Percentiles rank a stretch among this genome's conserved stretches.
These are phyloP conservation scores for Bombus waltoni DNA, from an alignment of 1,140 invertebrate genomes.

Conservation along the genomic window DNA sequence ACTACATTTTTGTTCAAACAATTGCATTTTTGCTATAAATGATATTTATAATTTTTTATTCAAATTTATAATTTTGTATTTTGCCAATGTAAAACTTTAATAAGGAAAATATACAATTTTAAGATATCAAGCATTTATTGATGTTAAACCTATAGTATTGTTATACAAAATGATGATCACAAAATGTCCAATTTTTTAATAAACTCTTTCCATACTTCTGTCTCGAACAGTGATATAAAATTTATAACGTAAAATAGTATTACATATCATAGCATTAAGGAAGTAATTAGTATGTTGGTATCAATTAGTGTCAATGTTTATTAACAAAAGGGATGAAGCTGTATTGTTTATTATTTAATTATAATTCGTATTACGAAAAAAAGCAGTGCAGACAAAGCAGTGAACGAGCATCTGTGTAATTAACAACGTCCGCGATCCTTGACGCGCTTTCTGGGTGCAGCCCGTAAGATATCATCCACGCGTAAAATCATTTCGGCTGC, in stretches of 20 bases:
- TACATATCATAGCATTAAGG: constrained; percentile 10
- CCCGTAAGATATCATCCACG: constrained; percentile 98
- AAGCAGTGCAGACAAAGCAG: constrained; percentile 43
- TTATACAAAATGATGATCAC: constrained; percentile 65
- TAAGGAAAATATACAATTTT: constrained; percentile 25
- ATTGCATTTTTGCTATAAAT: constrained; percentile 27
- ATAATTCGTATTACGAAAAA: constrained; percentile 19
- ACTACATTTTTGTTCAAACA: neutral
- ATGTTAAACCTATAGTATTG: constrained; percentile 67
- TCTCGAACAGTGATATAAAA: constrained; percentile 7
- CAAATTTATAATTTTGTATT: constrained; percentile 41
- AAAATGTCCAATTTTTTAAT: constrained; percentile 14
- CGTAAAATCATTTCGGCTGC: constrained; percentile 99
- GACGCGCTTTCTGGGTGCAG: constrained; percentile 95
- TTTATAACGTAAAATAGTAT: constrained; percentile 32
- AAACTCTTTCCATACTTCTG: neutral
- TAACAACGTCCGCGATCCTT: constrained; percentile 95
- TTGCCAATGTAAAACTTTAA: constrained; percentile 27
- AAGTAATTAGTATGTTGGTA: constrained; percentile 22
- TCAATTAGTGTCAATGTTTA: constrained; percentile 26
- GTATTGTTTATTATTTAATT: constrained; percentile 10
- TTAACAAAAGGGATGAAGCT: constrained; percentile 15
- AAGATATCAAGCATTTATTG: constrained; percentile 69
- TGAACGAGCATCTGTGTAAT: constrained; percentile 56
- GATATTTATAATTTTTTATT: neutral